These are phyloP conservation scores for Perodicticus potto DNA, from an alignment of 2,797 vertebrate species.

Conservation along the genomic window DNA sequence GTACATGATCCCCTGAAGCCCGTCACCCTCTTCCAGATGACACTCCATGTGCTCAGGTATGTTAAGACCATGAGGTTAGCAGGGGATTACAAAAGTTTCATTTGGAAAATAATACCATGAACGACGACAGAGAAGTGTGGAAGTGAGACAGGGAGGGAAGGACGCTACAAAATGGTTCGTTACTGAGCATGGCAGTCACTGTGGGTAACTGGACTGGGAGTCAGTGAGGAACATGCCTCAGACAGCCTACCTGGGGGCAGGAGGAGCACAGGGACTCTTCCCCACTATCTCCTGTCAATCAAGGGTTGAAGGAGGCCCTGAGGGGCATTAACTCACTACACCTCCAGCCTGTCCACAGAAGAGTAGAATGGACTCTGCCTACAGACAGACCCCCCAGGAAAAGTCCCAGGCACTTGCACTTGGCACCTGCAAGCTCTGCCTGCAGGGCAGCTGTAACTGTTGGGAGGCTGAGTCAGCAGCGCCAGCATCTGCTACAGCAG, in stretches of 20 bases:
- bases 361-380: neutral
- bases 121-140: fast-evolving
- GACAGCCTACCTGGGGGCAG: neutral
- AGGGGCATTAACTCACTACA: too few relatives aligned
- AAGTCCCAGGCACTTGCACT: fast-evolving
- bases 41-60: too few relatives aligned
- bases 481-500: fast-evolving
- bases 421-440: fast-evolving
- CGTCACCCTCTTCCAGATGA: neutral
- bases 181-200: neutral
- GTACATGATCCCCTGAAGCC: too few relatives aligned
- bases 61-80: fast-evolving
- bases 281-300: too few relatives aligned
- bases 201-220: neutral
- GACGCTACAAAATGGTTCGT: fast-evolving
- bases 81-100: fast-evolving
- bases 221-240: fast-evolving
- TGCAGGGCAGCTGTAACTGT: fast-evolving
- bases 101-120: neutral
- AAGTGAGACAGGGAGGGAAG: too few relatives aligned
- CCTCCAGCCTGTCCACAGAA: fast-evolving
- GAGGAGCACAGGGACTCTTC: too few relatives aligned
- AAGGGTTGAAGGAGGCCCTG: too few relatives aligned
- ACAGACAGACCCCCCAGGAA: neutral
- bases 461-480: fast-evolving